Percentiles rank a stretch among this genome's conserved stretches.
phyloP scores from a whole-genome alignment of 92 coral and sea anemone genomes.

The Epizoanthus fatuus region DNA sequence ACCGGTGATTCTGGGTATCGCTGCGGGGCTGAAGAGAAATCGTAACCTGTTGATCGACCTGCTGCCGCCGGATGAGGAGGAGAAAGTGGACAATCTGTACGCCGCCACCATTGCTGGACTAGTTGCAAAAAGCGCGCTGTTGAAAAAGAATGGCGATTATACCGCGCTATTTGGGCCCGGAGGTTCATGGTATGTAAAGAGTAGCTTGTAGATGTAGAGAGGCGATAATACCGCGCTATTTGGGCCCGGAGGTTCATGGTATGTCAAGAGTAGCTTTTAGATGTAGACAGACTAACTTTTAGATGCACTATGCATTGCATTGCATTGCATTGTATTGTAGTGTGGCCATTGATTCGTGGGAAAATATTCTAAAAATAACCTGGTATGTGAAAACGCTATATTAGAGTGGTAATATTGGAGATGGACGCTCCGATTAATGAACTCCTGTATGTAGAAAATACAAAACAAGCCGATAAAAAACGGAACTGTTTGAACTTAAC shows the following conservation, averaged over 20 bases:
- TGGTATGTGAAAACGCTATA: too few relatives aligned
- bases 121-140: constrained; percentile 52
- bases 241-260: constrained; percentile 74
- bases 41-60: constrained; percentile 44
- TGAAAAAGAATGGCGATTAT: constrained; percentile 29
- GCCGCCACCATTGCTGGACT: constrained; percentile 76
- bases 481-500: too few relatives aligned
- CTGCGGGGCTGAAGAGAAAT: constrained; percentile 78
- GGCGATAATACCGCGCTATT: constrained; percentile 20
- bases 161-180: constrained; percentile 61
- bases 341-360: neutral
- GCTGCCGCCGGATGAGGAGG: constrained; percentile 65
- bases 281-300: neutral
- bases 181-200: constrained; percentile 52
- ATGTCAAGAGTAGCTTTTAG: neutral
- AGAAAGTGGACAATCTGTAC: constrained; percentile 75
- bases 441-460: too few relatives aligned
- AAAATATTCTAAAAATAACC: too few relatives aligned
- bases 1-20: constrained; percentile 77
- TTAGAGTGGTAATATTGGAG: too few relatives aligned
- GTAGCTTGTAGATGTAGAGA: neutral
- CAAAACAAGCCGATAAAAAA: too few relatives aligned
- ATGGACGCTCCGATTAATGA: too few relatives aligned
- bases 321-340: neutral
- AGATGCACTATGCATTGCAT: neutral